A percentile compares a stretch with the other conserved stretches of the same genome.
Conservation (phyloP, 2,888 invertebrate genomes). For the Agonopterix heracliana region DNA sequence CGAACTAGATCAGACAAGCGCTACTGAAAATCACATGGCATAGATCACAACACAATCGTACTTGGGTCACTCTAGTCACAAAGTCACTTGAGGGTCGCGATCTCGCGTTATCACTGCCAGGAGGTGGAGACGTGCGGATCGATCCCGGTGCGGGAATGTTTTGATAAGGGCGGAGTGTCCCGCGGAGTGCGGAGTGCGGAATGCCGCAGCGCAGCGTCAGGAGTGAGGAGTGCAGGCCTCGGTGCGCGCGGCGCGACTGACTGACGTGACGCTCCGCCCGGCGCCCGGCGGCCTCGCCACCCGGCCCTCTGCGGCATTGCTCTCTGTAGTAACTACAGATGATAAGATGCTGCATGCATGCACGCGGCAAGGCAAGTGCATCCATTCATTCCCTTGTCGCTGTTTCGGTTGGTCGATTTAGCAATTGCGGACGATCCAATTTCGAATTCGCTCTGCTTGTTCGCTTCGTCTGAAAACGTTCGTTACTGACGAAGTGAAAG, state of each 20-base stretch:
- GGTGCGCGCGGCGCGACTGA: constrained; percentile 64
- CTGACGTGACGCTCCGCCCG: constrained; percentile 16
- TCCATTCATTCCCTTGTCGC: constrained; percentile 44
- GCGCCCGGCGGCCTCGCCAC: constrained; percentile 6
- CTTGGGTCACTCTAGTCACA: constrained; percentile 46
- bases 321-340: constrained; percentile 9
- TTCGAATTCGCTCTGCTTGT: not conserved
- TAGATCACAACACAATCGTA: constrained; percentile 31
- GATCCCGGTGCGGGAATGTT: constrained; percentile 60
- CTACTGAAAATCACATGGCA: constrained; percentile 29
- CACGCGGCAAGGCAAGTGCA: constrained; percentile 56
- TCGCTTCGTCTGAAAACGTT: not conserved
- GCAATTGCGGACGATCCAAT: not conserved
- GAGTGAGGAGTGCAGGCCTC: constrained; percentile 34
- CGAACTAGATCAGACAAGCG: constrained; percentile 14
- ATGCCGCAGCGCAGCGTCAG: constrained; percentile 10
- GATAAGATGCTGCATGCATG: constrained; percentile 23
- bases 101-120: constrained; percentile 10
- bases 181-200: constrained; percentile 27
- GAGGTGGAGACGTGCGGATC: constrained; percentile 56
- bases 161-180: constrained; percentile 51
- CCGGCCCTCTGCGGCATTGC: constrained; percentile 10
- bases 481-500: too few species aligned
- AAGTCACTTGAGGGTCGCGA: constrained; percentile 45
- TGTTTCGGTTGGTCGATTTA: not conserved